phyloP scores from a whole-genome alignment of 1,140 invertebrate genomes.

The Brachionus plicatilis region DNA sequence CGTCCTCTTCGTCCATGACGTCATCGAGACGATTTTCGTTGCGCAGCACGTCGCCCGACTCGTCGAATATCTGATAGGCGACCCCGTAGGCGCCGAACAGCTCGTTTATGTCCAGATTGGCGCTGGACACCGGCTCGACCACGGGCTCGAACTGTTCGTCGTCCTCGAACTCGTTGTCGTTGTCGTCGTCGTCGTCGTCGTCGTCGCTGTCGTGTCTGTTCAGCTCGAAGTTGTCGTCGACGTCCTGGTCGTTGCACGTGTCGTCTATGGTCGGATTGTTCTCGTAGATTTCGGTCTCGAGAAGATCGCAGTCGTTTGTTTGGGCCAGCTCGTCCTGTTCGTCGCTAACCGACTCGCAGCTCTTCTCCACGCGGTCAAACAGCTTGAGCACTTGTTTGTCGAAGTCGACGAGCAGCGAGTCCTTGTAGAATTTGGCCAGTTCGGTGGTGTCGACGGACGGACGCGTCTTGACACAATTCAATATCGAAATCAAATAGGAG shows the following conservation, averaged over 20 bases:
- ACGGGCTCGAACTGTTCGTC: background rate
- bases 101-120: conserved; percentile 19
- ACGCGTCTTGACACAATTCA: conserved; percentile 58
- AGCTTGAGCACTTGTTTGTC: conserved; percentile 73
- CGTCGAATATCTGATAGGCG: conserved; percentile 9
- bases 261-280: conserved; percentile 54
- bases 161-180: conserved; percentile 78
- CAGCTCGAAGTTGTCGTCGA: conserved; percentile 22
- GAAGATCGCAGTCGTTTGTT: background rate
- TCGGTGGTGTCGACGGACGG: conserved; percentile 37
- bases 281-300: conserved; percentile 21
- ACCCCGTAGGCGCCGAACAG: conserved; percentile 35
- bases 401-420: conserved; percentile 61
- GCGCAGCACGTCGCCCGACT: background rate
- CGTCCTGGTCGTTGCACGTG: conserved; percentile 11
- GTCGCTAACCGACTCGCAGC: background rate
- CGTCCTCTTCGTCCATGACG: conserved; percentile 20
- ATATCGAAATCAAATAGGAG: conserved; percentile 67
- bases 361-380: conserved; percentile 43
- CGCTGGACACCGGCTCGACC: background rate
- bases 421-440: background rate
- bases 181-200: conserved; percentile 73
- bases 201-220: conserved; percentile 64
- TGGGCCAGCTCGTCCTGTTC: background rate
- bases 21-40: background rate